Conservation (phyloP, 2,888 invertebrate species). For the Anodontia alba region DNA sequence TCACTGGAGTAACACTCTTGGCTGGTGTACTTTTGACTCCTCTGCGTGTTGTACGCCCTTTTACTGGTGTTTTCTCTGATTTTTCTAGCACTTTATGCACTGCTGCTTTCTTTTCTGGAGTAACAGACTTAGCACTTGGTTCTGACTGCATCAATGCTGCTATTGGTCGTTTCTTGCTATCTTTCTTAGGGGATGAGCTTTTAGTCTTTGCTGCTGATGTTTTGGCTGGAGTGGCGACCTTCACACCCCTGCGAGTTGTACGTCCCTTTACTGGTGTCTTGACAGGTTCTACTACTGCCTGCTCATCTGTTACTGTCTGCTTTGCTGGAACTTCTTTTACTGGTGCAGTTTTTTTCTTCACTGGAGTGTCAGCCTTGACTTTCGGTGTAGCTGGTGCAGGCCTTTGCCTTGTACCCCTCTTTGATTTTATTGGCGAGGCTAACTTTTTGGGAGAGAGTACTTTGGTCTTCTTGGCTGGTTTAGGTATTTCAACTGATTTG, state of each 20-base stretch:
- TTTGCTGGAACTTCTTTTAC: slow-evolving; percentile 26
- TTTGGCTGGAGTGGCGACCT: not conserved
- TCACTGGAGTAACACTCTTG: not conserved
- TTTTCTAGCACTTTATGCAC: not conserved
- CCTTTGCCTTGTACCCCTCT: not conserved
- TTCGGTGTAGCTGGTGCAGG: slow-evolving; percentile 25
- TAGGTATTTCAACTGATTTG: not conserved
- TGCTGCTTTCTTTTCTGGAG: no score
- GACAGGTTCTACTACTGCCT: not conserved
- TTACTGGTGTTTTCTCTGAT: slow-evolving; percentile 21
- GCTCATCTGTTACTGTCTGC: not conserved
- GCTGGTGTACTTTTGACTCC: not conserved
- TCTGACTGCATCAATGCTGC: no score
- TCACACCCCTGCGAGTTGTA: slow-evolving; percentile 6
- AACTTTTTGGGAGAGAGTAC: not conserved
- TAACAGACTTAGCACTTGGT: not conserved
- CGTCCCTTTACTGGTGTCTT: not conserved
- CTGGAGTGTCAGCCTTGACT: slow-evolving; percentile 19
- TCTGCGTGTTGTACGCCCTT: slow-evolving; percentile 16
- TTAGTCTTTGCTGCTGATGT: not conserved
- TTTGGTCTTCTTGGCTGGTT: not conserved
- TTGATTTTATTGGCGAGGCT: not conserved
- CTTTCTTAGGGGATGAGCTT: not conserved
- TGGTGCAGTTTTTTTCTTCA: slow-evolving; percentile 18
- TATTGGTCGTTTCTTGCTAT: no score